Evolutionary conservation across 1,140 invertebrate species (phyloP).

Genomic region (Daktulosphaira vitifoliae): DNA sequence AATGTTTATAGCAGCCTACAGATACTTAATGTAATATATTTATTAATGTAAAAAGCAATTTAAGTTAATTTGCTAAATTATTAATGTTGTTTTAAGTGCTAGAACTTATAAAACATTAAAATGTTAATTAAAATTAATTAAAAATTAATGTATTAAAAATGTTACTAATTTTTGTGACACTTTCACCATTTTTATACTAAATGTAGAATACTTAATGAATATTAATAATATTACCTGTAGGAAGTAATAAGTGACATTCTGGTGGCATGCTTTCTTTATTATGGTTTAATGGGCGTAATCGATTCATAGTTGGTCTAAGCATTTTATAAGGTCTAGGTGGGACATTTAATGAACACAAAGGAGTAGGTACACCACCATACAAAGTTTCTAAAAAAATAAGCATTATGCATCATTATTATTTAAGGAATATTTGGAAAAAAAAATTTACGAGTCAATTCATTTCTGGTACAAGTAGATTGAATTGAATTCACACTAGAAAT

Average conservation of each 20-base stretch:
- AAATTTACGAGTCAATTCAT: not conserved
- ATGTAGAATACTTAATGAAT: too few relatives aligned
- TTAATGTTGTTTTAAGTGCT: too few relatives aligned
- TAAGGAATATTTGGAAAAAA: not conserved
- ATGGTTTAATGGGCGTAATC: slow-evolving; percentile 29
- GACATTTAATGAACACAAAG: slow-evolving; percentile 50
- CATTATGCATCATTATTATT: not conserved
- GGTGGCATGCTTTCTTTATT: slow-evolving; percentile 14
- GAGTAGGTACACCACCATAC: slow-evolving; percentile 60
- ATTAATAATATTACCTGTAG: slow-evolving; percentile 39
- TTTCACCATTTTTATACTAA: too few relatives aligned
- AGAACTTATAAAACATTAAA: too few relatives aligned
- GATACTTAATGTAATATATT: too few relatives aligned
- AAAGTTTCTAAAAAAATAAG: slow-evolving; percentile 43
- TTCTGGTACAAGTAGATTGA: not conserved
- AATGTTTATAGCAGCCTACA: too few relatives aligned
- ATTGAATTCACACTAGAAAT: slow-evolving; percentile 42
- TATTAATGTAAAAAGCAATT: too few relatives aligned
- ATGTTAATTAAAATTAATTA: too few relatives aligned
- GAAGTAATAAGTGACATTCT: slow-evolving; percentile 36
- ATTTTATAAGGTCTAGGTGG: slow-evolving; percentile 46
- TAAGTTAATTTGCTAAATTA: too few relatives aligned
- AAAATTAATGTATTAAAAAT: too few relatives aligned
- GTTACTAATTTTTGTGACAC: too few relatives aligned
- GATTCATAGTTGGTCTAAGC: slow-evolving; percentile 41